A percentile compares a stretch with the other conserved stretches of the same genome.
Conservation (phyloP, 2,888 invertebrate genomes). For the Byasa hedistus region DNA sequence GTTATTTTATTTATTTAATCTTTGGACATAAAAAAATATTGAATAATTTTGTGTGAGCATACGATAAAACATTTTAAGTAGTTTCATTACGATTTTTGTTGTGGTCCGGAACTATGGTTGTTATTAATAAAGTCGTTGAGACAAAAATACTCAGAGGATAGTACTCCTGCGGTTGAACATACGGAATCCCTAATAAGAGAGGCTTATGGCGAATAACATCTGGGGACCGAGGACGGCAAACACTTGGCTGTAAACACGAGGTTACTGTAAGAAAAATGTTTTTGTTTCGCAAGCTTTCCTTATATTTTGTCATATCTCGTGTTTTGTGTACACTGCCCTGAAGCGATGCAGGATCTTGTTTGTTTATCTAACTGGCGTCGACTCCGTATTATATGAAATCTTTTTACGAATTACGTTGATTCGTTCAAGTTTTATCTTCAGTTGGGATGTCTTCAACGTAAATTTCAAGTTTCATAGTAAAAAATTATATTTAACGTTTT, state of each 20-base stretch:
- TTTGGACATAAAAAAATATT: no score
- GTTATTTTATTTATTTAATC: no score
- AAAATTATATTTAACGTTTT: background rate
- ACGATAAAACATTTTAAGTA: no score
- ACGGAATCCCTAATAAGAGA: constrained; percentile 76
- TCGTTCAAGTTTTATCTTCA: constrained; percentile 9
- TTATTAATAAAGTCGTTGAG: constrained; percentile 65
- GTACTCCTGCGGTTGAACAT: constrained; percentile 58
- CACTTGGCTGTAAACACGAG: constrained; percentile 72
- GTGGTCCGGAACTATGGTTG: background rate
- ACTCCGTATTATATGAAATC: constrained; percentile 24
- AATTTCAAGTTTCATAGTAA: background rate
- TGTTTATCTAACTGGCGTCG: constrained; percentile 28
- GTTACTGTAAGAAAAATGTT: constrained; percentile 72
- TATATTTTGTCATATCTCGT: constrained; percentile 58
- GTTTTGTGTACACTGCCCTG: constrained; percentile 39
- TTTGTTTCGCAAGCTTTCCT: constrained; percentile 64
- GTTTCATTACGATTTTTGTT: background rate
- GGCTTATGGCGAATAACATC: constrained; percentile 77
- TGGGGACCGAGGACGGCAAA: constrained; percentile 72
- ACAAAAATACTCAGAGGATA: constrained; percentile 60
- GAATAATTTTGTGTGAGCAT: no score
- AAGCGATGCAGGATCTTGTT: constrained; percentile 26
- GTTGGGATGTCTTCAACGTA: background rate
- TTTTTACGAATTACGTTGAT: constrained; percentile 14